These are phyloP conservation scores for Thalassaphorura encarpata DNA, from an alignment of 1,140 invertebrate species.

Conservation along the genomic window DNA sequence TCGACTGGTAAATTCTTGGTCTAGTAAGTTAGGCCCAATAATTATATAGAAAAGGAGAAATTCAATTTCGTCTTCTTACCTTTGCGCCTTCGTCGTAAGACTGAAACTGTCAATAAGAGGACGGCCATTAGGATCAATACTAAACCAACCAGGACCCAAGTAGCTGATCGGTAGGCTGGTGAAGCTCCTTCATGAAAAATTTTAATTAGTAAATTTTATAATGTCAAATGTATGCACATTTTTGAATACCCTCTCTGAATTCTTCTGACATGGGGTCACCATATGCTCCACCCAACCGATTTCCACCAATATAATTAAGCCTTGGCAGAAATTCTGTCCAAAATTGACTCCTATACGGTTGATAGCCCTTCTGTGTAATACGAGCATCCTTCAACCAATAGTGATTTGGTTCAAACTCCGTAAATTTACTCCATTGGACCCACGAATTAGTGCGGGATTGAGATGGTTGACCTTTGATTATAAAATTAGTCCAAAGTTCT, in stretches of 20 bases:
- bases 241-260: conserved; percentile 26
- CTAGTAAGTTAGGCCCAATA: conserved; percentile 12
- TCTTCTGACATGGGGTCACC: conserved; percentile 21
- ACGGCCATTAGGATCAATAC: conserved; percentile 27
- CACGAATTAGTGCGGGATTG: conserved; percentile 13
- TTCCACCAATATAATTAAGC: conserved; percentile 20
- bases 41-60: not conserved
- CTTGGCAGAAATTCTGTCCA: conserved; percentile 31
- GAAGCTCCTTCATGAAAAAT: conserved; percentile 13
- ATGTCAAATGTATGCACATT: not conserved
- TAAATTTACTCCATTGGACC: conserved; percentile 26
- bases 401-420: conserved; percentile 7
- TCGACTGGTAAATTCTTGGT: conserved; percentile 32
- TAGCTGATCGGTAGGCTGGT: conserved; percentile 29
- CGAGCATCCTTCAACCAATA: conserved; percentile 24
- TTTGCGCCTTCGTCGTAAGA: conserved; percentile 28
- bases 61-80: too few species aligned
- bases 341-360: conserved; percentile 30
- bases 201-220: not conserved
- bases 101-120: conserved; percentile 26
- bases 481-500: conserved; percentile 27
- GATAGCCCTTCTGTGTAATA: conserved; percentile 25
- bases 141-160: conserved; percentile 30
- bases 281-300: conserved; percentile 12
- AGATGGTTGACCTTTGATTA: conserved; percentile 12